Evolutionary conservation across 2,113 vertebrate species (phyloP), one percentile per base, ranked within the genome.

Genomic region (Pheucticus melanocephalus): DNA sequence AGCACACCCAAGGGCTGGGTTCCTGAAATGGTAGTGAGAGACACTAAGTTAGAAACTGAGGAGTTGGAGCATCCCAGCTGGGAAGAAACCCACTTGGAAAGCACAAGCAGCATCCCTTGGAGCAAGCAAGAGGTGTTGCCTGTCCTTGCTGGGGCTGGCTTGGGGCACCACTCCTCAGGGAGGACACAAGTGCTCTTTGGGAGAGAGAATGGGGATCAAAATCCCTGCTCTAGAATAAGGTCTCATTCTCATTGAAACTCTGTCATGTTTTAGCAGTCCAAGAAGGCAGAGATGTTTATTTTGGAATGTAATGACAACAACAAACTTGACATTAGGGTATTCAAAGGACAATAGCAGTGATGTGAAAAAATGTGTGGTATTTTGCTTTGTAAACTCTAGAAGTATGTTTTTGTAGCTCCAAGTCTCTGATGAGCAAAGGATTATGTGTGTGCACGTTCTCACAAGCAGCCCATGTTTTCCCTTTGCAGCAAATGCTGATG

Each of bases 341-440:
- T 45, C 65, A 57, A 83, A 94, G 91, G 88, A 91, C 89, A 85
- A 39, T 56, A 82, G 39, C 56, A 61, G 35, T 21, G 61, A 76
- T 84, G 28, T 89, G 89, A 69, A 92, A 87, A 94, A 91, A 66
- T 42, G 30, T 39, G 12, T 27, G 10, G 47, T 78, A 47, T 90
- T 82, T 87, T 87, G 27, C 35, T 85, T 79, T 85, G 23, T 76
- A 72, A 91, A 39, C 27, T 30, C 42, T 91, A n/a, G 37, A 40
- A 82, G 78, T 66, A 17, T 92, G 10, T 84, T 95, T 89, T 71
- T 69, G 70, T 68, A 69, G 37, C 57, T 87, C 40, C 11, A 1
- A 60, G 33, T 82, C 56, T 83, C 17, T 54, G 40, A n/a, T 60
- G 78, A 85, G 40, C 35, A 28, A 12, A 82, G 53, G 64, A 21